Evolutionary conservation across 2,797 vertebrate genomes (phyloP).

Genomic region (Eospalax fontanierii): DNA sequence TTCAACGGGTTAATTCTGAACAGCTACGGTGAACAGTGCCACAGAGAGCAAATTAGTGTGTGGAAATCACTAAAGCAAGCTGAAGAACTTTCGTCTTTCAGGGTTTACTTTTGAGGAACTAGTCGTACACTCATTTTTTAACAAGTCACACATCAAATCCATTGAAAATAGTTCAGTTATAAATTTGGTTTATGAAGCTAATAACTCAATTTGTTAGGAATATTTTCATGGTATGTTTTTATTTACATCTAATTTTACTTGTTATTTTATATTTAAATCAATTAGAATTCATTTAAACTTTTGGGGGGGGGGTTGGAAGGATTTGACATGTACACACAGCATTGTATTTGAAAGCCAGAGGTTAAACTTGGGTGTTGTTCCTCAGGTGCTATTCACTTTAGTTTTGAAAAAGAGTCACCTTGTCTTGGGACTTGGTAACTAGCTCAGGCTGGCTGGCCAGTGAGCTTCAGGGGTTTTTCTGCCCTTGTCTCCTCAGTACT

Average conservation of each 20-base stretch:
- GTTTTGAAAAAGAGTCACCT: too few species aligned
- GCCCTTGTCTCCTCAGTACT: background rate
- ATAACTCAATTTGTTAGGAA: background rate
- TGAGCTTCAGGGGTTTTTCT: background rate
- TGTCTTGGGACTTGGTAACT: background rate
- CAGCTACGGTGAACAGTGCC: background rate
- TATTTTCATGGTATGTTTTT: background rate
- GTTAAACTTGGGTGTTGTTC: too few species aligned
- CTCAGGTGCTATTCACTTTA: too few species aligned
- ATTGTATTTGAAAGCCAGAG: background rate
- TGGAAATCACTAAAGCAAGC: background rate
- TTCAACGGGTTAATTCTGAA: background rate
- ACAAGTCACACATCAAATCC: background rate
- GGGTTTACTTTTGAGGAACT: background rate
- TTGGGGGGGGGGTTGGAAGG: background rate
- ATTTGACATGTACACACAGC: too few species aligned
- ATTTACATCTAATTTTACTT: background rate
- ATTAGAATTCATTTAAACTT: background rate
- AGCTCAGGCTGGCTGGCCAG: background rate
- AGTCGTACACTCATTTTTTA: background rate
- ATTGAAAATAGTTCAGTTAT: background rate
- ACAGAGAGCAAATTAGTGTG: background rate
- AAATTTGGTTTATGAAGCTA: background rate
- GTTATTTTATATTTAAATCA: conserved; percentile 42
- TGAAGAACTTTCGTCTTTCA: background rate